phyloP scores from a whole-genome alignment of 2,797 vertebrate genomes.

The Enteromius paludinosus region DNA sequence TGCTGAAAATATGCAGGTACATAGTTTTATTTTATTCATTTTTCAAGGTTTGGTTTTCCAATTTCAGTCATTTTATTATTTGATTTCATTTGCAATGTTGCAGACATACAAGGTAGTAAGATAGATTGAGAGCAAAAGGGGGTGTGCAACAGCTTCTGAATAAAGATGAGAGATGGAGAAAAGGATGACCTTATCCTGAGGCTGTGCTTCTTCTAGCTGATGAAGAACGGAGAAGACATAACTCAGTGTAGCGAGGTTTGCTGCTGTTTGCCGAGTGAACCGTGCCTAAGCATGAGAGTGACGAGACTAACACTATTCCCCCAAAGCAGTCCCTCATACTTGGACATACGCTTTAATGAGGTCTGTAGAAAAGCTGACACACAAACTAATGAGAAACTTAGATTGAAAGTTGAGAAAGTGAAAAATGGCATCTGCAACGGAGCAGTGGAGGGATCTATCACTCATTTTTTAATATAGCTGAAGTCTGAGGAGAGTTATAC shows the following conservation, averaged over 20 bases:
- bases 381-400: slow-evolving; percentile 25
- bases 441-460: slow-evolving; percentile 12
- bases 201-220: slow-evolving; percentile 20
- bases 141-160: background rate
- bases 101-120: background rate
- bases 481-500: background rate
- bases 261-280: slow-evolving; percentile 15
- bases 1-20: background rate
- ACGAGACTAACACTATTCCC: slow-evolving; percentile 28
- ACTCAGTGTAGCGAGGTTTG: slow-evolving; percentile 21
- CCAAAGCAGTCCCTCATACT: slow-evolving; percentile 19
- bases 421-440: slow-evolving; percentile 6
- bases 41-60: background rate
- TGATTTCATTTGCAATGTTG: background rate
- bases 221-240: slow-evolving; percentile 34
- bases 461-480: slow-evolving; percentile 17
- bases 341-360: slow-evolving; percentile 39
- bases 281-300: slow-evolving; percentile 6
- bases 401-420: slow-evolving; percentile 9
- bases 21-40: no score
- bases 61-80: background rate
- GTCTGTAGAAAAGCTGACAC: slow-evolving; percentile 19
- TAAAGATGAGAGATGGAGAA: slow-evolving; percentile 12
- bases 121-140: background rate
- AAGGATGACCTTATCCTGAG: slow-evolving; percentile 31